Base-by-base conservation (phyloP, 92 coral and sea anemone species). In the Hydrozoanthus gracilis region DNA sequence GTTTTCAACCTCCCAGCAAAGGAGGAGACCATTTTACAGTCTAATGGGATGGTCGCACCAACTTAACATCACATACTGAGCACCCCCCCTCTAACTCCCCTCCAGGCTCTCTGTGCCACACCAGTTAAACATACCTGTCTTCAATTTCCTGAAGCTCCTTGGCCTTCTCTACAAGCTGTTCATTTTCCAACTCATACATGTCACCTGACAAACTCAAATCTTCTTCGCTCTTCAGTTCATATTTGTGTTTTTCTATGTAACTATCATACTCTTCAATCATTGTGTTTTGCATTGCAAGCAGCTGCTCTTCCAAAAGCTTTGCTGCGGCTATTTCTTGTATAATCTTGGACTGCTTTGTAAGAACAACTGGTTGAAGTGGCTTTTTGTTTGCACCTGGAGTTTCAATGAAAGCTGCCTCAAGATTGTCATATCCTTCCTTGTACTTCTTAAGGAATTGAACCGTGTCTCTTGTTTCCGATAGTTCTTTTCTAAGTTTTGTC, bases 271-370 rank as follows among this genome's bases (percentile, higher is more conserved):
- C 98, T 56, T 96, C 99, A 70, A 96, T 96, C 66, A 95, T 83
- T 16, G 93, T 82, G 88, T 96, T 96, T 76, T 91, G 91, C 92
- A 96, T 88, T 17, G 89, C 87, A 64, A 95, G 90, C 0, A 96
- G 92, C 64, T 96, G 99, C 73, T 95, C 94, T 78, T 96, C 99
- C 27, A 96, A 86, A 47, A 90, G 77, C 83, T 95, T 92, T 16
- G 98, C 99, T 15, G 95, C 83, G 3, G 94, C 93, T 50, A 96
- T 90, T 68, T 96, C 99, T 70, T 96, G 95, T 71, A 94, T 86
- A 51, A 79, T 80, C 65, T 92, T 90, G 52, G 98, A 88, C 60
- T 87, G 87, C 44, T 94, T 90, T 52, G 95, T 92, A 84, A 93
- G 84, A 13, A 89, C 79, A 14, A 88, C 87, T 5, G 95, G 90